Evolutionary conservation across 2,113 vertebrate genomes (phyloP).

Genomic region (Scalopus aquaticus): DNA sequence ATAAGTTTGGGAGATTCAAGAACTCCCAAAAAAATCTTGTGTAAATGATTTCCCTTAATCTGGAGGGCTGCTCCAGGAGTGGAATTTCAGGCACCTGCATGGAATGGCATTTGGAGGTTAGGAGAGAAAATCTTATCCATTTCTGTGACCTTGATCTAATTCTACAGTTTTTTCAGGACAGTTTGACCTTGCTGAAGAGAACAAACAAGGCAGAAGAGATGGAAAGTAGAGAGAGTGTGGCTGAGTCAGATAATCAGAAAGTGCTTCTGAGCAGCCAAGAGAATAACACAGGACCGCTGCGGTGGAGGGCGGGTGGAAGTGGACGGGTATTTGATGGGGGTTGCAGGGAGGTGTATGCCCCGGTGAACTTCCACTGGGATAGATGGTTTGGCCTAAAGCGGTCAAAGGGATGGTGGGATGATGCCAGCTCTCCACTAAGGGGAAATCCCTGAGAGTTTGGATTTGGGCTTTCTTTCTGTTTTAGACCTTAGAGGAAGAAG

Average conservation of each 20-base stretch:
- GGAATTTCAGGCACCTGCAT: not conserved
- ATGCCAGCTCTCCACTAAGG: not conserved
- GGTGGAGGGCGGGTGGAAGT: not conserved
- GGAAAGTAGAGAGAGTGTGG: not conserved
- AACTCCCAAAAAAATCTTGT: not conserved
- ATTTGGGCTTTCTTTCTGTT: not conserved
- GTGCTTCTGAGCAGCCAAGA: not conserved
- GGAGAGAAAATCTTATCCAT: not conserved
- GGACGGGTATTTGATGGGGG: not conserved
- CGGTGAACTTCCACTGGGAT: not conserved
- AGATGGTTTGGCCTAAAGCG: not conserved
- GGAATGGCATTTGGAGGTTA: not conserved
- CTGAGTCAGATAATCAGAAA: not conserved
- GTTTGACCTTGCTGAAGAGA: not conserved
- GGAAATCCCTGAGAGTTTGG: not conserved
- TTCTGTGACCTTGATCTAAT: not conserved
- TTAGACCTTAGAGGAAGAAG: not conserved
- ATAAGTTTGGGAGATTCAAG: not conserved
- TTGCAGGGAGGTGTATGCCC: not conserved
- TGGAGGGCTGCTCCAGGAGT: not conserved
- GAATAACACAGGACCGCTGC: not conserved
- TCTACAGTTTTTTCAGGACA: not conserved
- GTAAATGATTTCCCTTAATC: not conserved
- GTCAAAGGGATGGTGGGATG: not conserved
- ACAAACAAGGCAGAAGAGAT: not conserved